A percentile compares a stretch with the other conserved stretches of the same genome.
These are phyloP conservation scores for Yoshiicerus persimilis DNA, from an alignment of 1,140 invertebrate genomes.

Conservation along the genomic window DNA sequence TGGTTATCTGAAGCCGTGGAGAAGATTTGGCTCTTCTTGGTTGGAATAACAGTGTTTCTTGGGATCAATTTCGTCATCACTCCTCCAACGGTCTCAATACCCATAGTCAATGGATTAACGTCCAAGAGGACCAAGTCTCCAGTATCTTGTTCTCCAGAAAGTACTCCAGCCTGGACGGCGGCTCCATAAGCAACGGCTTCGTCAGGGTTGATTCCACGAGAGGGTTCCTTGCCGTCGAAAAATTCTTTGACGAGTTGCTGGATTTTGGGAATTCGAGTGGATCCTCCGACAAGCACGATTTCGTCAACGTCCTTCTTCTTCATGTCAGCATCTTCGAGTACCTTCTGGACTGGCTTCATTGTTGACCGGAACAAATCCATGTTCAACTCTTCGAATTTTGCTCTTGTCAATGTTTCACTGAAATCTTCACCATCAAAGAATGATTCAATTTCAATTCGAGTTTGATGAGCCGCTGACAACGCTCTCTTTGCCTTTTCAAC, in stretches of 20 bases:
- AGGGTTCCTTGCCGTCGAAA: slow-evolving; percentile 97
- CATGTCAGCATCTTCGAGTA: slow-evolving; percentile 97
- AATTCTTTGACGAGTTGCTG: slow-evolving; percentile 98
- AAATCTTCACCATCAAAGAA: slow-evolving; percentile 99
- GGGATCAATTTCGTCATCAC: slow-evolving; percentile 99
- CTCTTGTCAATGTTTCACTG: slow-evolving; percentile 96
- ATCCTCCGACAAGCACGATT: slow-evolving; percentile 98
- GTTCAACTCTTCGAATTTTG: slow-evolving; percentile 99
- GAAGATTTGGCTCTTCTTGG: slow-evolving; percentile 99
- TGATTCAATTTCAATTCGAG: slow-evolving; percentile 98
- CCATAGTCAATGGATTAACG: slow-evolving; percentile 97
- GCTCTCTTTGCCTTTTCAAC: slow-evolving; percentile 98
- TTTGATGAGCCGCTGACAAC: slow-evolving; percentile 91
- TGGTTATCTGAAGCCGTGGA: slow-evolving; percentile 99
- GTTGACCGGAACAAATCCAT: slow-evolving; percentile 81
- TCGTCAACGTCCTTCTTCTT: slow-evolving; percentile 99
- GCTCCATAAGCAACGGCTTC: slow-evolving; percentile 98
- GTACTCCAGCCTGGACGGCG: slow-evolving; percentile 77
- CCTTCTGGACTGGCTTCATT: slow-evolving; percentile 97
- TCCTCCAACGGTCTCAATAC: slow-evolving; percentile 98
- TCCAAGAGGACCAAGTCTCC: slow-evolving; percentile 96
- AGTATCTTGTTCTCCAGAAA: slow-evolving; percentile 87
- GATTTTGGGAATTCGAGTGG: slow-evolving; percentile 98
- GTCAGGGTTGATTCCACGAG: slow-evolving; percentile 94
- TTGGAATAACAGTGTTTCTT: slow-evolving; percentile 78